A percentile compares a stretch with the other conserved stretches of the same genome.
These are phyloP conservation scores for Desoria tigrina DNA, from an alignment of 2,888 invertebrate genomes.

Conservation along the genomic window DNA sequence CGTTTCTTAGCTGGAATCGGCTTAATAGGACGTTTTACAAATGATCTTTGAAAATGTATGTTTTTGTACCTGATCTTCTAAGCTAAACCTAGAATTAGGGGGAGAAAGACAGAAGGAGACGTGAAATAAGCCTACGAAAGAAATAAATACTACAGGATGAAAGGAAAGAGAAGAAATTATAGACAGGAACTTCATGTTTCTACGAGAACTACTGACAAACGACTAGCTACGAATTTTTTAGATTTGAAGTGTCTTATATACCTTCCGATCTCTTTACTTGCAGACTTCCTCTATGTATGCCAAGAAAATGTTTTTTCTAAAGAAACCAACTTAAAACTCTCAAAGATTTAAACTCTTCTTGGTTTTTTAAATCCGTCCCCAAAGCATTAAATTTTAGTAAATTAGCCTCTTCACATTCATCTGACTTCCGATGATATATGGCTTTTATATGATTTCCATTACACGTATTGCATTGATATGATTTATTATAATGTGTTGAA, in stretches of 20 bases:
- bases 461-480: no score
- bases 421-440: no score
- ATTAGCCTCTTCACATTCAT: no score
- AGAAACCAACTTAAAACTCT: background rate
- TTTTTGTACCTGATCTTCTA: background rate
- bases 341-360: background rate
- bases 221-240: background rate
- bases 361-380: no score
- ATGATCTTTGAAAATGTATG: no score
- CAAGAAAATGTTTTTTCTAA: background rate
- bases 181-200: conserved; percentile 4
- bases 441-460: no score
- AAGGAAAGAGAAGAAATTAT: background rate
- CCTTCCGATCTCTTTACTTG: background rate
- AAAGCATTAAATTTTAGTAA: no score
- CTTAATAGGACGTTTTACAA: no score
- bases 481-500: no score
- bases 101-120: background rate
- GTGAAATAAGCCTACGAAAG: background rate
- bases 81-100: conserved; percentile 3
- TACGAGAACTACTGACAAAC: background rate
- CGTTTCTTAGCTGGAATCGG: no score
- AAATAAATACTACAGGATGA: background rate
- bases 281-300: background rate
- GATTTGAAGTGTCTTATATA: conserved; percentile 3